A percentile compares a stretch with the other conserved stretches of the same genome.
Evolutionary conservation across 2,113 vertebrate species (phyloP).

Genomic region (Hipposideros armiger): DNA sequence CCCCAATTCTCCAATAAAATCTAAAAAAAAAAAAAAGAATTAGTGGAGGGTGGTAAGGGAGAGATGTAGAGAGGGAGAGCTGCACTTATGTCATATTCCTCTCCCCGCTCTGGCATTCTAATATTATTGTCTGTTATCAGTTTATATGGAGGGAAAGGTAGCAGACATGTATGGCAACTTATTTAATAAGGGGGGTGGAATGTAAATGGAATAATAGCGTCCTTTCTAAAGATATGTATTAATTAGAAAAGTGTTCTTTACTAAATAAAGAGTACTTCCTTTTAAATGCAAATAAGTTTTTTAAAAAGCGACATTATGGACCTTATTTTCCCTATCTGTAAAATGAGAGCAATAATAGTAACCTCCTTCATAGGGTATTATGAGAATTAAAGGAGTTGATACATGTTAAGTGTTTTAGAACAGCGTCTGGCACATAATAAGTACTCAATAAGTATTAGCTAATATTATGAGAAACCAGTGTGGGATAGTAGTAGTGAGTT

Average conservation of each 20-base stretch:
- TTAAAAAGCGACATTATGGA: neutral
- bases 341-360: neutral
- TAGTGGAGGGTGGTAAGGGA: neutral
- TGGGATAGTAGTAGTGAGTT: neutral
- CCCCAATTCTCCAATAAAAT: too few species aligned
- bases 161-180: neutral
- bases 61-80: neutral
- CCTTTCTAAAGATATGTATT: neutral
- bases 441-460: neutral
- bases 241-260: slow-evolving; percentile 9
- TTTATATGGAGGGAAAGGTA: neutral
- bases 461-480: neutral
- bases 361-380: neutral
- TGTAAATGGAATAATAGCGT: neutral
- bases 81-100: slow-evolving; percentile 43
- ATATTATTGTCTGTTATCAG: neutral
- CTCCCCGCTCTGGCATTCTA: neutral
- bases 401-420: neutral
- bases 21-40: neutral
- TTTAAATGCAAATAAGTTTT: slow-evolving; percentile 21
- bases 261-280: neutral
- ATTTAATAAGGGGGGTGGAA: neutral
- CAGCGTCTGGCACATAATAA: neutral
- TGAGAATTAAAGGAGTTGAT: neutral
- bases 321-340: neutral